Evolutionary conservation across 2,113 vertebrate species (phyloP), one percentile per base, ranked within the genome.

Genomic region (Oxyruncus cristatus): DNA sequence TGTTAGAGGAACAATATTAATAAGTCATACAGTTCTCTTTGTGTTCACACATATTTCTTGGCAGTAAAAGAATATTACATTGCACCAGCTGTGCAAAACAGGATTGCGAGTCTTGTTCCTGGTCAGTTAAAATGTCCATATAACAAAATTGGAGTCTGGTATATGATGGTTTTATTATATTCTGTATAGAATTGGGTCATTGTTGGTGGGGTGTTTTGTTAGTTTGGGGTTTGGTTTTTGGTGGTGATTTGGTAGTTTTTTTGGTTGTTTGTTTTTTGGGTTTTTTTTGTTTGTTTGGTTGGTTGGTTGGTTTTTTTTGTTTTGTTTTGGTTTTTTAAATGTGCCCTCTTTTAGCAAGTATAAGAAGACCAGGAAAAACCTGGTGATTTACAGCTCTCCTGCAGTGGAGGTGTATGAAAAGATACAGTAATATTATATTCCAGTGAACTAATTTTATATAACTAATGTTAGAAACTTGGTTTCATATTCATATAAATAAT

Each of bases 1-100:
- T 97, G 75, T 94, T 97, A 92, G 95, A 98, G 95, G 94, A 96
- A 97, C 83, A 97, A 92, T 97, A 96, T 97, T 97, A 98, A 97
- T 97, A 98, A 97, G 85, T 96, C 94, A 95, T 94, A 53, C 74
- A 88, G n/a, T 78, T 95, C 78, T 91, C 94, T 83, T 93, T 97
- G 88, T 2, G 1, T 68, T 94, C 55, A 17, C 73, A 89, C 79
- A 67, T 91, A 97, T 95, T 97, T 97, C 95, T 97, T 97, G 97
- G 92, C 92, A 97, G 83, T 85, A 87, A 74, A 89, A 92, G 88
- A 74, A 92, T 96, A 97, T 92, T 98, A 74, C 81, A 97, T 88
- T 91, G 79, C 44, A 88, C 94, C 95, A 97, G 96, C 95, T 97
- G 96, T 90, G 94, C 59, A 91, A 71, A 96, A 92, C 53, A 94